Evolutionary conservation across 1,140 invertebrate genomes (phyloP), one percentile per base, ranked within the genome.

Genomic region (Dufourea novaeangliae): DNA sequence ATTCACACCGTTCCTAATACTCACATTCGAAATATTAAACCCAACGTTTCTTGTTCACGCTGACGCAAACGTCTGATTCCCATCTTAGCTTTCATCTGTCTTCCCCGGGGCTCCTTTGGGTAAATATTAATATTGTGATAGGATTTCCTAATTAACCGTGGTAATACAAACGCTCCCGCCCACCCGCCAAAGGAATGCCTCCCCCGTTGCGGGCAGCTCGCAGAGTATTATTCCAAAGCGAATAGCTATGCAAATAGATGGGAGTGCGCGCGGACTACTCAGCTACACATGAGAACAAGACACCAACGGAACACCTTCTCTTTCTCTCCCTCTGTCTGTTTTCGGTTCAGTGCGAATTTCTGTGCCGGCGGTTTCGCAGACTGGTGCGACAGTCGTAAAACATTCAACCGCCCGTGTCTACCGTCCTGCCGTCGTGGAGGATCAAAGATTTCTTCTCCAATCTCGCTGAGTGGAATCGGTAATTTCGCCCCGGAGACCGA

Each of bases 401-500:
- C 69, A 69, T 68, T 73, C 41, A 39, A 46, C 7, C 59, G n/a
- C 4, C 14, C 63, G 56, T 46, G 8, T 46, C 11, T 61, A 27
- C 29, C 11, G 73, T 41, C 4, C 10, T n/a, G 27, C 37, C 7
- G 25, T 27, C 25, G 34, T 25, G 25, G 12, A 32, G 54, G 56
- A 69, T 74, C 62, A 80, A 74, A 79, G 78, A 69, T 75, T 69
- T 57, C 50, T 50, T 62, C 77, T 79, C 27, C 77, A 81, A 82
- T 82, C 41, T 69, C 17, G 56, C 52, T 27, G 68, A 79, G 56
- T 50, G 46, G 63, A 29, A 63, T 63, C 34, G 50, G 25, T 81
- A 79, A 72, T 74, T 79, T 54, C 34, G n/a, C 44, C 41, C 20
- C 20, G 32, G 27, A 61, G 54, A 74, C 41, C 32, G 41, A 74